phyloP scores from a whole-genome alignment of 1,140 invertebrate species.

The Magallana ariakensis region DNA sequence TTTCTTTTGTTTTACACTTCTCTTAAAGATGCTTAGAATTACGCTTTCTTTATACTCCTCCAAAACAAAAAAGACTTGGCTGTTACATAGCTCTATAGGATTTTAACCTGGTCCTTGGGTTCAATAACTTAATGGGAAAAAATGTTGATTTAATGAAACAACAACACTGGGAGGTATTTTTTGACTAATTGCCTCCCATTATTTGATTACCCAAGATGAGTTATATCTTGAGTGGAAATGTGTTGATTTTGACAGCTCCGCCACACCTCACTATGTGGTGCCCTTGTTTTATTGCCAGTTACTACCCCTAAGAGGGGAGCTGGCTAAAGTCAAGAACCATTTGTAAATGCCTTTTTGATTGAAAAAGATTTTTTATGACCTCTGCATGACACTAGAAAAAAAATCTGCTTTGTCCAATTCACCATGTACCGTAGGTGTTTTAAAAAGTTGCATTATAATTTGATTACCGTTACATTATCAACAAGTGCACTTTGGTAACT shows the following conservation, averaged over 20 bases:
- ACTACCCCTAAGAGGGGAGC: not conserved
- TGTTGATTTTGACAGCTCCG: slow-evolving; percentile 22
- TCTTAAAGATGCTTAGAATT: no score
- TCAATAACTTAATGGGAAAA: not conserved
- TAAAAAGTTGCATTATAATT: no score
- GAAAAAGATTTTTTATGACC: not conserved
- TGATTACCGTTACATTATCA: no score
- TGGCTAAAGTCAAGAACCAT: not conserved
- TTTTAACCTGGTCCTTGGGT: slow-evolving; percentile 31
- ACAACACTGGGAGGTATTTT: slow-evolving; percentile 22
- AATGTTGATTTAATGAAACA: not conserved
- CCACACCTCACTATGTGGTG: not conserved
- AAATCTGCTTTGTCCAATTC: no score
- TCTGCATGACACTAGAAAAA: not conserved
- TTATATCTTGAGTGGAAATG: slow-evolving; percentile 15
- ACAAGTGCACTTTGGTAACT: no score
- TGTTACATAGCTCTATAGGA: not conserved
- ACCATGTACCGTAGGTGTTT: no score
- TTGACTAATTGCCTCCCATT: slow-evolving; percentile 33
- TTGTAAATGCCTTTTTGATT: not conserved
- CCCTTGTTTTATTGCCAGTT: not conserved
- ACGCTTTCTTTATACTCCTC: no score
- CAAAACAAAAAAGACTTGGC: no score
- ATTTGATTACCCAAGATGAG: slow-evolving; percentile 24
- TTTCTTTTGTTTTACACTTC: no score